A percentile compares a stretch with the other conserved stretches of the same genome.
Conservation (phyloP, 2,113 vertebrate genomes). For the Myotis lucifugus region DNA sequence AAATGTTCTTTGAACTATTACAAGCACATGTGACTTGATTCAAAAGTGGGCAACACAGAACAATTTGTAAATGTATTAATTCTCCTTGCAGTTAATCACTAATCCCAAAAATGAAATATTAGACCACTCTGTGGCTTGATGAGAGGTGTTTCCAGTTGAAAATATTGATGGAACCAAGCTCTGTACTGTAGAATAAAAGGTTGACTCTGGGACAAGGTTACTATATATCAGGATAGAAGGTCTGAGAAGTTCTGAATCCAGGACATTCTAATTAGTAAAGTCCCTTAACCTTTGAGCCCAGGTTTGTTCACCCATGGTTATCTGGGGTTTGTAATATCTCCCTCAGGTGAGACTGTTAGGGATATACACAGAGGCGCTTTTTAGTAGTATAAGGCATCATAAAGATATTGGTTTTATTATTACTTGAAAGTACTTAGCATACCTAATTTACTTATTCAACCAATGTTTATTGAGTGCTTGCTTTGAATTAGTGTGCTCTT, state of each 20-base stretch:
- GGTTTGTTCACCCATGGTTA: background rate
- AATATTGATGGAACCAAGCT: conserved; percentile 26
- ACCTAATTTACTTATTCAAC: background rate
- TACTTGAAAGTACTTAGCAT: background rate
- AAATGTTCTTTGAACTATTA: background rate
- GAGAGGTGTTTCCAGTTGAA: conserved; percentile 32
- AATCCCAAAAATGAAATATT: conserved; percentile 34
- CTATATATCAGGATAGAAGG: background rate
- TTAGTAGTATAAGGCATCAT: background rate
- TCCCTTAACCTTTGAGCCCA: background rate
- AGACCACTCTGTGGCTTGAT: conserved; percentile 23
- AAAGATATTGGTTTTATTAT: background rate
- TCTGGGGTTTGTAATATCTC: background rate
- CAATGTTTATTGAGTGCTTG: background rate
- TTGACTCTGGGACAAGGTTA: background rate
- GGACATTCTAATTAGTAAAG: background rate
- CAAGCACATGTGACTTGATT: conserved; percentile 32
- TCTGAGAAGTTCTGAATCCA: background rate
- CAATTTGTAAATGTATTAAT: conserved; percentile 17
- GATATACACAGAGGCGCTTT: background rate
- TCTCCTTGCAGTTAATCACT: background rate
- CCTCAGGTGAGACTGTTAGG: background rate
- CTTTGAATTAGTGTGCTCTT: background rate
- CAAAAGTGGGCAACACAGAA: conserved; percentile 4
- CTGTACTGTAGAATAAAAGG: background rate